A percentile compares a stretch with the other conserved stretches of the same genome.
Evolutionary conservation across 1,140 invertebrate genomes (phyloP).

Genomic region (Pseudomyrmex gracilis): DNA sequence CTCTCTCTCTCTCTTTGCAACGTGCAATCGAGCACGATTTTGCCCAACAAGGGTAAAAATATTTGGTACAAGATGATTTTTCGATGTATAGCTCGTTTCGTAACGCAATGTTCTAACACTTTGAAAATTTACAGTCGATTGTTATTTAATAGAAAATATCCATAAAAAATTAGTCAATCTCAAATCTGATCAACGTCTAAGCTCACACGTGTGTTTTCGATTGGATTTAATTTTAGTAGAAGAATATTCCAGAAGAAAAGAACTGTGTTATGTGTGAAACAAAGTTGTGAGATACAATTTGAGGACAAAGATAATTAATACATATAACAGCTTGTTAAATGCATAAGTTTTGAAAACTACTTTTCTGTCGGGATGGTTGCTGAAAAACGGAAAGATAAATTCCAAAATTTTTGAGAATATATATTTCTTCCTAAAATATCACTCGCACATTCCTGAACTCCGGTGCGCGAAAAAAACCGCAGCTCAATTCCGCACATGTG

Average conservation of each 20-base stretch:
- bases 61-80: slow-evolving; percentile 32
- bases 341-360: not conserved
- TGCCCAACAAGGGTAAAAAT: slow-evolving; percentile 6
- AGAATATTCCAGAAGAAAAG: too few relatives aligned
- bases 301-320: not conserved
- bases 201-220: not conserved
- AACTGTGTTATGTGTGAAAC: too few relatives aligned
- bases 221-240: not conserved
- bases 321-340: not conserved
- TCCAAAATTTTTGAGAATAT: not conserved
- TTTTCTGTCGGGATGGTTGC: not conserved
- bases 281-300: not conserved
- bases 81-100: not conserved
- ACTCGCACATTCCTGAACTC: not conserved
- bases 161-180: not conserved
- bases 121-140: slow-evolving; percentile 17
- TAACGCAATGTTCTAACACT: slow-evolving; percentile 19
- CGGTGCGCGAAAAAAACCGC: not conserved
- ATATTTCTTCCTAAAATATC: not conserved
- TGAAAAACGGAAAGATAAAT: slow-evolving; percentile 1
- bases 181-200: too few relatives aligned
- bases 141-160: slow-evolving; percentile 15
- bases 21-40: slow-evolving; percentile 42
- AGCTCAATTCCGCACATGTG: slow-evolving; percentile 27
- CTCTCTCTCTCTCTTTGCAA: slow-evolving; percentile 1